Conservation (phyloP, 1,140 invertebrate genomes). For the Episyrphus balteatus region DNA sequence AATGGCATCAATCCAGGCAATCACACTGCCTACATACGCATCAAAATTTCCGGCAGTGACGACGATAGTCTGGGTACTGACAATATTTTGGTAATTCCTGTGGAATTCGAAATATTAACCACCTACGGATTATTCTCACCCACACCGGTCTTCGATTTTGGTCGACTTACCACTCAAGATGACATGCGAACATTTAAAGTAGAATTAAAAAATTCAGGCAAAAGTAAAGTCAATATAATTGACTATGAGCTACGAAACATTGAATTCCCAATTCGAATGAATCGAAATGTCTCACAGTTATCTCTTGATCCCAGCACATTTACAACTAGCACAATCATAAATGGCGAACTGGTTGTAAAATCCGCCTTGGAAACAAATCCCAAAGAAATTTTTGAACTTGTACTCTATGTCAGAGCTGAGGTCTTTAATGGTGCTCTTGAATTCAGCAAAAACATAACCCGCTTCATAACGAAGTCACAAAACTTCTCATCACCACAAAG, state of each 20-base stretch:
- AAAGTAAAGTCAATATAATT: neutral
- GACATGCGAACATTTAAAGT: neutral
- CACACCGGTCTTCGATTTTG: conserved; percentile 73
- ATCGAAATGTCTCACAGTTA: neutral
- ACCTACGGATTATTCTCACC: conserved; percentile 63
- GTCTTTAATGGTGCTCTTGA: neutral
- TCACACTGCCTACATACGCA: conserved; percentile 37
- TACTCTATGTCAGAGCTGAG: neutral
- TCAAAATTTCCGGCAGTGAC: conserved; percentile 24
- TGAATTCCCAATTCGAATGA: neutral
- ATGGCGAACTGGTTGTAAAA: neutral
- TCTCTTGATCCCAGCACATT: neutral
- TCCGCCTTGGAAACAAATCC: neutral
- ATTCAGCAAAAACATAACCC: neutral
- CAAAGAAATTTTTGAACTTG: neutral
- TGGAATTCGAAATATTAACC: conserved; percentile 77
- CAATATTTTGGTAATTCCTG: conserved; percentile 60
- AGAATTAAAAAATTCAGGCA: too few species aligned
- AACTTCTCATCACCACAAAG: conserved; percentile 24
- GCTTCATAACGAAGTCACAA: neutral
- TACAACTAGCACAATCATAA: neutral
- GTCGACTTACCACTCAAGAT: conserved; percentile 40
- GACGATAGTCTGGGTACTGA: conserved; percentile 10
- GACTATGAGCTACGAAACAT: neutral
- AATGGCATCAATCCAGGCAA: conserved; percentile 46